Evolutionary conservation across 1,140 invertebrate genomes (phyloP), one percentile per base, ranked within the genome.

Genomic region (Euwallacea similis): DNA sequence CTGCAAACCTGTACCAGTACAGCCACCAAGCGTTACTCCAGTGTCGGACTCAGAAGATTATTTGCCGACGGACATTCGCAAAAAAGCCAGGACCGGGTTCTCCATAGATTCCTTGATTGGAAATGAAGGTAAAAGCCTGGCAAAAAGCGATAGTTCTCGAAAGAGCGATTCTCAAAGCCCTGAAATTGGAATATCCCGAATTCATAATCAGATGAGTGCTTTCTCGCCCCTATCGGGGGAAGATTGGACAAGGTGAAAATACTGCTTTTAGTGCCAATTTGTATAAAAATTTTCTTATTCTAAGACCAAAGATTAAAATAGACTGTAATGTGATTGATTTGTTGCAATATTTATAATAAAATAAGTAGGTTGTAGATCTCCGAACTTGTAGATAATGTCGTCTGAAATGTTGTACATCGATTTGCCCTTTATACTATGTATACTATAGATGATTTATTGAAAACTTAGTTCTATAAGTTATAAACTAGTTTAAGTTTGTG

Each of bases 1-100:
- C 58, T 82, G 84, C 44, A 86, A 86, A 56, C 84, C 84, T 0
- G 84, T 85, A 41, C 84, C 84, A 42, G 79, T 86, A 15, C 81
- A 84, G 56, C 83, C 84, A 8, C 79, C 78, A 75, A 81, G 61
- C 42, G 60, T 76, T n/a, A 74, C 76, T 7, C 69, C 76, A 33
- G 69, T 75, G 15, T 77, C 79, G 4, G 80, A 81, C 66, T 72
- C 72, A 7, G 77, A 78, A 47, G 79, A 81, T 21, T 75, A 76
- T 43, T 16, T 75, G 8, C 47, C 69, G 8, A 78, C 75, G 21
- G 79, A 80, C 8, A 76, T 79, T 13, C 69, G 56, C n/a, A 80
- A 81, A 63, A 81, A 81, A 67, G 64, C 63, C n/a, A 79, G 78
- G 63, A 78, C 76, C 65, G 79, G 79, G 0, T 81, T 81, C 69